phyloP scores from a whole-genome alignment of 2,797 vertebrate species.

The Diglossa cyanea region DNA sequence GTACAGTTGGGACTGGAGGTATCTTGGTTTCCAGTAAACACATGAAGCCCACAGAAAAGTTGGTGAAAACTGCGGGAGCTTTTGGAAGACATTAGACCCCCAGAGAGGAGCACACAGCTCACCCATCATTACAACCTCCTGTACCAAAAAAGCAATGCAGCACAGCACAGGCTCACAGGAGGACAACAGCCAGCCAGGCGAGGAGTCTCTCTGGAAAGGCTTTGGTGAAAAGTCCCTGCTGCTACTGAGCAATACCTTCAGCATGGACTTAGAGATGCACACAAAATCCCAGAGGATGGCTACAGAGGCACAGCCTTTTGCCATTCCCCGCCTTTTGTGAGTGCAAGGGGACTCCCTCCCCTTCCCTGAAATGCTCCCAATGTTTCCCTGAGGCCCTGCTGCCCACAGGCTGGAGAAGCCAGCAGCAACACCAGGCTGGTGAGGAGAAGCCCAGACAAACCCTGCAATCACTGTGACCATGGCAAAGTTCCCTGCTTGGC shows the following conservation, averaged over 20 bases:
- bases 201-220: not conserved
- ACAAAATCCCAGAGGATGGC: not conserved
- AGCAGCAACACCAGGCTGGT: not conserved
- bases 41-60: not conserved
- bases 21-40: not conserved
- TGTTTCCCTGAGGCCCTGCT: accelerated
- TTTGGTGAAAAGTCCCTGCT: not conserved
- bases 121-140: not conserved
- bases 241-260: not conserved
- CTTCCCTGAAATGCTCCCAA: not conserved
- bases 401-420: accelerated
- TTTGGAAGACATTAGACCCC: not conserved
- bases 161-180: not conserved
- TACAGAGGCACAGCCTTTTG: not conserved
- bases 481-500: not conserved
- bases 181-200: accelerated
- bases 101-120: not conserved
- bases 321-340: accelerated
- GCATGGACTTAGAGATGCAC: not conserved
- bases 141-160: not conserved
- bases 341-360: not conserved
- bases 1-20: not conserved
- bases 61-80: not conserved
- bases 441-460: not conserved
- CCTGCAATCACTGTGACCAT: not conserved